Base-by-base conservation (phyloP, 2,888 invertebrate species). In the Acronicta alni region DNA sequence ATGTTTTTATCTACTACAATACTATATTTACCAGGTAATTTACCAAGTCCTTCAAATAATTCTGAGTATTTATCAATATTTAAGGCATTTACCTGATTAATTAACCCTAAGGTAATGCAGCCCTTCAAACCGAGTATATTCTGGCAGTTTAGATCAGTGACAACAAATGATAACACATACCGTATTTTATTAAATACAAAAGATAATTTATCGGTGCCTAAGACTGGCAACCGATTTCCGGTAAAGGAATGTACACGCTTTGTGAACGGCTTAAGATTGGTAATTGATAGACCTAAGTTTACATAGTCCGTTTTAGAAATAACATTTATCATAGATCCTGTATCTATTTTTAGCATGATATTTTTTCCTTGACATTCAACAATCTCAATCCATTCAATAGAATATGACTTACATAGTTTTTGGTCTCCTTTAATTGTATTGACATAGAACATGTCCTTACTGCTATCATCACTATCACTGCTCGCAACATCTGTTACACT, bases 41-140 rank as follows among this genome's bases (percentile, higher is more conserved):
- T 57, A 3, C 71, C 72, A 18, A 74, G 38, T 3, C 73, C 77
- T 18, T 72, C 8, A 67, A 72, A 72, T 20, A 73, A 65, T 47
- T 69, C 58, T 0, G 48, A 26, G 49, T 70, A 75, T 0, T 54
- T 41, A n/a, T 53, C 44, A 23, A 42, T 20, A 39, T 56, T 39
- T 12, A 61, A 3, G 35, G 44, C 4, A 57, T 48, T 14, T 14
- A 61, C 17, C 12, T 45, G 38, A 4, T 43, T 47, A 17, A 62
- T 39, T 26, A 57, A 44, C 3, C 52, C 53, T 32, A 56, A 53
- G 3, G 10, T 12, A 20, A 44, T 47, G n/a, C 56, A 52, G 5
- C 39, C 53, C 1, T 49, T 32, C 32, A 39, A 41, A n/a, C 54
- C 57, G 5, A 64, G 51, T 26, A 64, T 32, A 56, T 32, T 64